These are phyloP conservation scores for Aplocera efformata DNA, from an alignment of 2,888 invertebrate genomes.

Conservation along the genomic window DNA sequence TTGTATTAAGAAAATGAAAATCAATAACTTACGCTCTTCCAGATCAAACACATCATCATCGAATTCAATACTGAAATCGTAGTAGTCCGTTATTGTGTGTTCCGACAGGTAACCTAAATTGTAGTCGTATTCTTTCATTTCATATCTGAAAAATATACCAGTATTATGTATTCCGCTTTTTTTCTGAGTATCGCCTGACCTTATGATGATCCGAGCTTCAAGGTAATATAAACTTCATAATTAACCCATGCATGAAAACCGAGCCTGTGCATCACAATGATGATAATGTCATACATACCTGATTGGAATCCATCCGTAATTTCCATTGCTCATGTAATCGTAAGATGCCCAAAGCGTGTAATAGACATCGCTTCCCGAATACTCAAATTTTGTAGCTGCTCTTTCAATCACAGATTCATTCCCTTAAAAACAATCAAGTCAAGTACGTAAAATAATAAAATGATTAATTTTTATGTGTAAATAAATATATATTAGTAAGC, in stretches of 20 bases:
- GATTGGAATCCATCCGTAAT: constrained; percentile 44
- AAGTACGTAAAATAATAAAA: no score
- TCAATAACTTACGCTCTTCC: constrained; percentile 34
- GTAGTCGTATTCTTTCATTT: constrained; percentile 38
- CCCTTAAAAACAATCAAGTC: constrained; percentile 40
- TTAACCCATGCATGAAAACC: no score
- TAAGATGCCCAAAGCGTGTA: constrained; percentile 48
- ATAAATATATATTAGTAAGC: no score
- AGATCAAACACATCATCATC: constrained; percentile 33
- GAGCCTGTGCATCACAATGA: neutral
- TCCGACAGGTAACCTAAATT: constrained; percentile 40
- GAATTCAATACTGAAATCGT: constrained; percentile 36
- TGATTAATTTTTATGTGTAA: no score
- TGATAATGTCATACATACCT: constrained; percentile 37
- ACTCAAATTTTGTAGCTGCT: constrained; percentile 40
- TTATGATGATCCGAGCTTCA: no score
- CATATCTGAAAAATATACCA: constrained; percentile 40
- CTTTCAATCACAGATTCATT: constrained; percentile 39
- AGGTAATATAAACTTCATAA: no score
- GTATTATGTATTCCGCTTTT: no score
- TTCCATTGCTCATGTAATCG: constrained; percentile 13
- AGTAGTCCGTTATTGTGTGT: constrained; percentile 52
- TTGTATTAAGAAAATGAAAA: neutral
- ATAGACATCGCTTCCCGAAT: constrained; percentile 15
- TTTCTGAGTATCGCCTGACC: no score